phyloP scores from a whole-genome alignment of 2,113 vertebrate genomes.

The Pteropus alecto region DNA sequence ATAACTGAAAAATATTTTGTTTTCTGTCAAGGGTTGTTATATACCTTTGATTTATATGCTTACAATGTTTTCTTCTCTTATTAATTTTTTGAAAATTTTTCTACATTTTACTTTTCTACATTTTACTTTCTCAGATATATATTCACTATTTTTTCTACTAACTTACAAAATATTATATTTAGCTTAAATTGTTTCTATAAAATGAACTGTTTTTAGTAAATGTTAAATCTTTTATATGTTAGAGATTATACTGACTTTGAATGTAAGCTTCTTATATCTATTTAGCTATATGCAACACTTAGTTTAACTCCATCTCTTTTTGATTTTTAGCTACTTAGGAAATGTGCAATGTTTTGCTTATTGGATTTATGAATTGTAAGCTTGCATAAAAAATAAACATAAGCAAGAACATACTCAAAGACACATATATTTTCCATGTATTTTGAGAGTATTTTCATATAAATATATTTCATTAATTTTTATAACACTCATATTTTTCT shows the following conservation, averaged over 20 bases:
- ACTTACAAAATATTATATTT: background rate
- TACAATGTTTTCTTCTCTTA: background rate
- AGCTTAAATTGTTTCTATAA: background rate
- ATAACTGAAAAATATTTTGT: background rate
- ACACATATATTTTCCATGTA: background rate
- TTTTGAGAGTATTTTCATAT: background rate
- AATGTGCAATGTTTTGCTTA: background rate
- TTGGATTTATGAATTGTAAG: background rate
- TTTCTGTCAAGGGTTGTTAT: background rate
- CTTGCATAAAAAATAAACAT: background rate
- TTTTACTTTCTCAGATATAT: background rate
- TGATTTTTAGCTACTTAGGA: background rate
- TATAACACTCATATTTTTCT: background rate
- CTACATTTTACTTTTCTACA: background rate
- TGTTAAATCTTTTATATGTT: background rate
- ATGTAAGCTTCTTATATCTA: background rate
- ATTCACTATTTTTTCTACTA: background rate
- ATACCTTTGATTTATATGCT: background rate
- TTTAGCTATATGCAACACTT: background rate
- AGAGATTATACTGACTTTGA: background rate
- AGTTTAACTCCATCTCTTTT: background rate
- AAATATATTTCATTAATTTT: background rate
- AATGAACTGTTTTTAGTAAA: background rate
- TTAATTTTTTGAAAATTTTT: background rate
- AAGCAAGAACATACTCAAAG: background rate